phyloP scores from a whole-genome alignment of 2,113 vertebrate genomes.

The Percopsis transmontana region DNA sequence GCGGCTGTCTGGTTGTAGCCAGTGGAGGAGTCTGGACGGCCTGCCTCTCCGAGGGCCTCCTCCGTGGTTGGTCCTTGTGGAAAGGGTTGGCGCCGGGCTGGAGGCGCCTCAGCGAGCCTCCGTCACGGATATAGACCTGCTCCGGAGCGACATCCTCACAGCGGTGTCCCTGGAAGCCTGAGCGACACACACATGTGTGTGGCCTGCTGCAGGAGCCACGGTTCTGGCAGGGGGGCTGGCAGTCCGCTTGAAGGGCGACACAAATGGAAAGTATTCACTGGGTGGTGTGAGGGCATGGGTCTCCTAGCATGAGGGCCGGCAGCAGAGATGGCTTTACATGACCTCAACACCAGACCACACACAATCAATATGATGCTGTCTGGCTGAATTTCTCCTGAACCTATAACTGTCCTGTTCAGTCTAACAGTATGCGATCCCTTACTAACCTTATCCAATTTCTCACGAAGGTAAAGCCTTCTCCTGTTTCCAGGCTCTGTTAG shows the following conservation, averaged over 20 bases:
- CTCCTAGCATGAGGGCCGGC: constrained; percentile 25
- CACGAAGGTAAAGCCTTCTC: constrained; percentile 38
- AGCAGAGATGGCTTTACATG: constrained; percentile 45
- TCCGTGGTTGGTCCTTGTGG: constrained; percentile 64
- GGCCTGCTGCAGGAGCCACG: constrained; percentile 82
- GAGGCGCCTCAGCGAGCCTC: constrained; percentile 66
- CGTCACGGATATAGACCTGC: constrained; percentile 78
- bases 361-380: constrained; percentile 37
- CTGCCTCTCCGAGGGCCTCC: constrained; percentile 63
- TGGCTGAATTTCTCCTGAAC: constrained; percentile 51
- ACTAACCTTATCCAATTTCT: constrained; percentile 58
- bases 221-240: constrained; percentile 82
- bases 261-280: constrained; percentile 53
- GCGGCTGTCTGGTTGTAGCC: constrained; percentile 60
- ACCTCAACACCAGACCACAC: constrained; percentile 36
- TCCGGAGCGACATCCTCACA: constrained; percentile 81
- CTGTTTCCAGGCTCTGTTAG: constrained; percentile 28
- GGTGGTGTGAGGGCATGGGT: constrained; percentile 47
- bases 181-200: constrained; percentile 81
- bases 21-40: constrained; percentile 60
- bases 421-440: constrained; percentile 57
- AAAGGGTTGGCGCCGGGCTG: constrained; percentile 64
- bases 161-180: constrained; percentile 78
- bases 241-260: constrained; percentile 75
- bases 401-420: constrained; percentile 56